Evolutionary conservation across 2,797 vertebrate genomes (phyloP).

Genomic region (Melanotaenia trifasciata): DNA sequence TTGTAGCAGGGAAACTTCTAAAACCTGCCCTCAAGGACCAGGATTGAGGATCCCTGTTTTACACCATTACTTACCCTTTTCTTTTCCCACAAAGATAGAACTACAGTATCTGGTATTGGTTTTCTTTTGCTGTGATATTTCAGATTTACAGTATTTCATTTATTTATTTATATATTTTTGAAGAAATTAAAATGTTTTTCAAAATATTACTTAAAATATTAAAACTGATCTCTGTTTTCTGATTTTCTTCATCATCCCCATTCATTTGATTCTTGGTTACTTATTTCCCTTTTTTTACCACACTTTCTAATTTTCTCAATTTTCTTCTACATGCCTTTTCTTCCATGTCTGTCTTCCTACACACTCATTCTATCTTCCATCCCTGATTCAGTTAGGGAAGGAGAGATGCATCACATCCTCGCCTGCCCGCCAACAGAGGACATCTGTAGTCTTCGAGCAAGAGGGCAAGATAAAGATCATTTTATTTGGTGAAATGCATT

Average conservation of each 20-base stretch:
- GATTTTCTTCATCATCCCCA: constrained; percentile 27
- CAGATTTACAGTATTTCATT: neutral
- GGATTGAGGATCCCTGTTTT: too few species aligned
- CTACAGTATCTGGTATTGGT: constrained; percentile 51
- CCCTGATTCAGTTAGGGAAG: constrained; percentile 46
- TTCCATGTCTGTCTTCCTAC: neutral
- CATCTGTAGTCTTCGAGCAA: constrained; percentile 60
- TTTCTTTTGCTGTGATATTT: constrained; percentile 36
- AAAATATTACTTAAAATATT: constrained; percentile 21
- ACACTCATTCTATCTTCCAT: constrained; percentile 10
- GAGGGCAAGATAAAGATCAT: constrained; percentile 72
- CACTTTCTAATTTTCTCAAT: neutral
- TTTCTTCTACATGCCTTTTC: neutral
- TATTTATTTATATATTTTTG: neutral
- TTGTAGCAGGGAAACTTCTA: neutral
- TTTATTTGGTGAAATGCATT: constrained; percentile 67
- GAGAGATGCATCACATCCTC: constrained; percentile 55
- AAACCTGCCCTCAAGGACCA: neutral
- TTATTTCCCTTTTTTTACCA: neutral
- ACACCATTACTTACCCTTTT: constrained; percentile 7
- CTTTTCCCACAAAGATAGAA: constrained; percentile 36
- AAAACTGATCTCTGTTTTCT: constrained; percentile 37
- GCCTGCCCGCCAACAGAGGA: constrained; percentile 68
- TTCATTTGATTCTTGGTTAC: neutral
- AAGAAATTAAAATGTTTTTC: neutral